Evolutionary conservation across 2,888 invertebrate genomes (phyloP), one percentile per base, ranked within the genome.

Genomic region (Dicyrtoma fusca): DNA sequence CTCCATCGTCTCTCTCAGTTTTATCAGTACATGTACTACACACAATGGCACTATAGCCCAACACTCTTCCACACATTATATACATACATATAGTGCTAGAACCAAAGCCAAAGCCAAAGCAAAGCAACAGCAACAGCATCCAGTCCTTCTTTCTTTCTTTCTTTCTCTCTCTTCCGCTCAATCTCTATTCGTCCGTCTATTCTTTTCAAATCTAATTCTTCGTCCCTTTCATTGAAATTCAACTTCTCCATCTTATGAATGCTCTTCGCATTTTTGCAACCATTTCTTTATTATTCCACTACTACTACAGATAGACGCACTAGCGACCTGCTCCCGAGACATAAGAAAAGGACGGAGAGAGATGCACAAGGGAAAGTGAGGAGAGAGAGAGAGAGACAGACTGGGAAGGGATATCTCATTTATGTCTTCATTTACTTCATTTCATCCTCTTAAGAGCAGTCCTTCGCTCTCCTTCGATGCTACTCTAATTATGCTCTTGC

Each of bases 401-500:
- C n/a, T n/a, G n/a, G n/a, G n/a, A n/a, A n/a, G n/a, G n/a, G n/a
- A 4, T 61, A 11, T 42, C 17, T 10, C 26, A 61, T 61, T 61
- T 61, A 11, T 34, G 42, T 19, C 19, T 45, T 65, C 71, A 42
- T 66, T 45, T 47, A n/a, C 64, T 57, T 57, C 59, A 61, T 64
- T 42, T 47, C 59, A 23, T 45, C 61, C 45, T 57, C 26, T 14
- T 34, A 10, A 44, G 13, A 44, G 10, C 13, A 14, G 3, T 49
- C 49, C 49, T 14, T 14, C 6, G n/a, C n/a, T n/a, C n/a, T n/a
- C n/a, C n/a, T n/a, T n/a, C n/a, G n/a, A n/a, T n/a, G n/a, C n/a
- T n/a, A n/a, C n/a, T n/a, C n/a, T n/a, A n/a, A n/a, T n/a, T n/a
- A n/a, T n/a, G n/a, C n/a, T n/a, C n/a, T n/a, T n/a, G n/a, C n/a